These are phyloP conservation scores for Brachionus rotundiformis DNA, from an alignment of 1,140 invertebrate species.

Conservation along the genomic window DNA sequence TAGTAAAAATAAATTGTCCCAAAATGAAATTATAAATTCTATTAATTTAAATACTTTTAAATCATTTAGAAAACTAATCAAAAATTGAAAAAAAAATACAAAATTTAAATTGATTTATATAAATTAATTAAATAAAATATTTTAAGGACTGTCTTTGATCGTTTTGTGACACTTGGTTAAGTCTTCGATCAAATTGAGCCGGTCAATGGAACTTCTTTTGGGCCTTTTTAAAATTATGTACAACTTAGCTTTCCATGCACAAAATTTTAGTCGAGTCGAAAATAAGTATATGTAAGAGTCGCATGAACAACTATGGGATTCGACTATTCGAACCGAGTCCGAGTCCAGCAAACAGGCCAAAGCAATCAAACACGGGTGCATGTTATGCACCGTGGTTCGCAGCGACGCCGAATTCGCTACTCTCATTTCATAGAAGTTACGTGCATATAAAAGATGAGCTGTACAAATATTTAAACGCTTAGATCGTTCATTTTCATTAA, in stretches of 20 bases:
- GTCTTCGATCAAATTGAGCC: conserved; percentile 25
- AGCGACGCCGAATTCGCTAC: neutral
- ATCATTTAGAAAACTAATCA: neutral
- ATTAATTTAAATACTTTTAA: neutral
- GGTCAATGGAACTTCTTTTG: conserved; percentile 18
- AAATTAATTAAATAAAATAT: neutral
- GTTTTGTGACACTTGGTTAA: conserved; percentile 39
- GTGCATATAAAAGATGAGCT: conserved; percentile 34
- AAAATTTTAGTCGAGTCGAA: conserved; percentile 40
- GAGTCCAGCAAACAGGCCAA: conserved; percentile 30
- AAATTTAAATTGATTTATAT: conserved; percentile 12
- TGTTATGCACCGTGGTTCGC: neutral
- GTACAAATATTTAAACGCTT: conserved; percentile 41
- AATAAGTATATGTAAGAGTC: conserved; percentile 39
- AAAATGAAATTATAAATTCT: neutral
- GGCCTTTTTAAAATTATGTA: conserved; percentile 46
- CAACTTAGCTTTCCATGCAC: conserved; percentile 47
- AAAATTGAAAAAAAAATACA: neutral
- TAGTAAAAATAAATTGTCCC: neutral
- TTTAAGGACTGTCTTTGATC: conserved; percentile 2
- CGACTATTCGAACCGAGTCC: conserved; percentile 20
- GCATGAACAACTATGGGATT: conserved; percentile 34
- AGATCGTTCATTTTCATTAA: conserved; percentile 25
- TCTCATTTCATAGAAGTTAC: conserved; percentile 46
- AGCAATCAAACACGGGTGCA: conserved; percentile 28